Conservation (phyloP, 2,888 invertebrate species). For the Neoaliturus tenellus region DNA sequence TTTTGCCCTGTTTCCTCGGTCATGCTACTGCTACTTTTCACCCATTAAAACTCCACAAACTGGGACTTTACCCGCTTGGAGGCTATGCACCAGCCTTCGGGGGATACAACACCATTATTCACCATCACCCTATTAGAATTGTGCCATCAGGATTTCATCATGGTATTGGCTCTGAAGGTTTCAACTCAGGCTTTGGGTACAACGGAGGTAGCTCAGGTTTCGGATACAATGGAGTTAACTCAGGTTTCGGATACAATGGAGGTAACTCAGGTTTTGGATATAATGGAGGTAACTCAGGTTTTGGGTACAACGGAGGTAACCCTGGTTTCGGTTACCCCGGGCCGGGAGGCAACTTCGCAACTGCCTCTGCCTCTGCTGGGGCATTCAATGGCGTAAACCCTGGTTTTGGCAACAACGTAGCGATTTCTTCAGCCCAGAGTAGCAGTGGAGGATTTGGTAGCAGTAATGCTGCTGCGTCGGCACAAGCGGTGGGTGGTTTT, state of each 20-base stretch:
- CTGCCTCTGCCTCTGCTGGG: background rate
- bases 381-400: background rate
- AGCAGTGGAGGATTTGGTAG: constrained; percentile 1
- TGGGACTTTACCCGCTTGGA: background rate
- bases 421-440: background rate
- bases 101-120: too few relatives aligned
- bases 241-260: background rate
- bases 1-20: background rate
- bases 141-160: background rate
- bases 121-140: background rate
- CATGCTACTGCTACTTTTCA: background rate
- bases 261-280: background rate
- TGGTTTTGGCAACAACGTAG: background rate
- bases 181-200: background rate
- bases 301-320: background rate
- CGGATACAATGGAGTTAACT: background rate
- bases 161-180: background rate
- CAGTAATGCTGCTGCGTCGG: background rate
- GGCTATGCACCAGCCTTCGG: background rate
- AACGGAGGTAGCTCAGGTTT: background rate
- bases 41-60: background rate
- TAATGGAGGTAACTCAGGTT: background rate
- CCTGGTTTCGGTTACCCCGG: background rate
- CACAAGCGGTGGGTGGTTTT: constrained; percentile 6
- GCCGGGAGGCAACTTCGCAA: background rate